Conservation (phyloP, 2,888 invertebrate genomes). For the Adineta ricciae region DNA sequence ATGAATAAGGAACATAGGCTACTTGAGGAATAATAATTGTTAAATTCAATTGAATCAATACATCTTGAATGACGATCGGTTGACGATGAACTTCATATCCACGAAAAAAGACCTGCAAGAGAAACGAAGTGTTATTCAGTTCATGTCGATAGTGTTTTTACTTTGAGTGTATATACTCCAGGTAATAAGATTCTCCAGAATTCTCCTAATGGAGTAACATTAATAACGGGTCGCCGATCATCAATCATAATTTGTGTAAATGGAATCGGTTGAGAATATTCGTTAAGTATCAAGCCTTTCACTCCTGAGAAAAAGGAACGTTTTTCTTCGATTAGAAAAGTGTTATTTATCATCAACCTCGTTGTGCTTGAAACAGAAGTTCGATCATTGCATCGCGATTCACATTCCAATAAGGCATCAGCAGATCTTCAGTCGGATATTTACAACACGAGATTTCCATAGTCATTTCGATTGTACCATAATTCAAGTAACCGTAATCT, state of each 20-base stretch:
- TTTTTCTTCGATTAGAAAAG: no score
- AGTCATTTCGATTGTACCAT: constrained; percentile 87
- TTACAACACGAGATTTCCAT: constrained; percentile 87
- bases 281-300: background rate
- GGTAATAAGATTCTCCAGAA: constrained; percentile 18
- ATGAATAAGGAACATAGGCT: background rate
- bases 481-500: constrained; percentile 84
- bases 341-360: constrained; percentile 51
- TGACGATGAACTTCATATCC: background rate
- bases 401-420: constrained; percentile 75
- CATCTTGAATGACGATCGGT: background rate
- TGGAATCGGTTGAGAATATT: background rate
- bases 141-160: background rate
- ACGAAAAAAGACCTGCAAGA: background rate
- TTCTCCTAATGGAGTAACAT: background rate
- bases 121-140: background rate
- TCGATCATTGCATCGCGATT: constrained; percentile 62
- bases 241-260: background rate
- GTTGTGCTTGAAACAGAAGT: constrained; percentile 36
- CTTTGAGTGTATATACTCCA: background rate
- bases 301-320: background rate
- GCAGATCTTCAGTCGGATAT: constrained; percentile 69
- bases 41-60: background rate
- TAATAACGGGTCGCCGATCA: background rate
- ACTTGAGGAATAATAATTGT: background rate